phyloP scores from a whole-genome alignment of 2,888 invertebrate species.

The Parnassius mnemosyne region DNA sequence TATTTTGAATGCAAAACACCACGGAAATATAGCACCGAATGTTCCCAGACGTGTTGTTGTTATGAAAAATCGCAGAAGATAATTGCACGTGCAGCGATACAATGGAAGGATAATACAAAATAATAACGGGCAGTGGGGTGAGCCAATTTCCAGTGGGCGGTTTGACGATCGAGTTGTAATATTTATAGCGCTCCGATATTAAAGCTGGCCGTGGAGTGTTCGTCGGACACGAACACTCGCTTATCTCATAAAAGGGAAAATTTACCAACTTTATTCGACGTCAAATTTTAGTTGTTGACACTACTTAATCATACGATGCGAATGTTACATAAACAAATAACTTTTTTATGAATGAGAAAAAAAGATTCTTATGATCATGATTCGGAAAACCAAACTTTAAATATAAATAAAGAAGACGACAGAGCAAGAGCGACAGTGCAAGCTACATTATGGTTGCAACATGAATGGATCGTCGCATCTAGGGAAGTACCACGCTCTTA shows the following conservation, averaged over 20 bases:
- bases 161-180: slow-evolving; percentile 47
- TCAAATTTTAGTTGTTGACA: slow-evolving; percentile 3
- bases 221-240: slow-evolving; percentile 9
- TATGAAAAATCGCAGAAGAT: slow-evolving; percentile 17
- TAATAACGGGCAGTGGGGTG: slow-evolving; percentile 40
- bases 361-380: too few relatives aligned
- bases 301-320: background rate
- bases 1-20: slow-evolving; percentile 5
- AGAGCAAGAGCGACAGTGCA: too few relatives aligned
- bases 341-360: too few relatives aligned
- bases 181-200: slow-evolving; percentile 21
- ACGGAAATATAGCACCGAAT: slow-evolving; percentile 1
- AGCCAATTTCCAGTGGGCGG: slow-evolving; percentile 52
- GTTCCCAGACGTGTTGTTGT: slow-evolving; percentile 10
- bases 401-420: too few relatives aligned
- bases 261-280: background rate
- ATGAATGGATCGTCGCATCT: too few relatives aligned
- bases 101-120: slow-evolving; percentile 31
- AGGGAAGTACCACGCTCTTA: too few relatives aligned
- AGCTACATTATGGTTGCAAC: too few relatives aligned
- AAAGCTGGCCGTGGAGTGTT: slow-evolving; percentile 13
- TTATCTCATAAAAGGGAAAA: slow-evolving; percentile 21
- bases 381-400: too few relatives aligned
- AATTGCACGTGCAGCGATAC: slow-evolving; percentile 28
- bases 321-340: too few relatives aligned